These are phyloP conservation scores for Glandiceps talaboti DNA, from an alignment of 53 echinoderm and acorn worm genomes.

Conservation along the genomic window DNA sequence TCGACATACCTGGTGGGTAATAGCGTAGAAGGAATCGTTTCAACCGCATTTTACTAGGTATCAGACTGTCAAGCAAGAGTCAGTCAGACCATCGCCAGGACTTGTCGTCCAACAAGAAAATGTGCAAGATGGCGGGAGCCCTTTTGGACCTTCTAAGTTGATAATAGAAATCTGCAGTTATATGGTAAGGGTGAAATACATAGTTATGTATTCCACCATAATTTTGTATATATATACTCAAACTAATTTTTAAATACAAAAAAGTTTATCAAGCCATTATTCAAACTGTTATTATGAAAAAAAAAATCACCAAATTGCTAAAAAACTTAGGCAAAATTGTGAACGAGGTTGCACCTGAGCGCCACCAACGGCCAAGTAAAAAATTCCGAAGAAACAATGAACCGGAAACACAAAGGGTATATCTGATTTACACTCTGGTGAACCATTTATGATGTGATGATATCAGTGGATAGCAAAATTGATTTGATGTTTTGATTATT, in stretches of 20 bases:
- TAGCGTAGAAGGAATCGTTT: constrained; percentile 80
- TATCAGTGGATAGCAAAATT: too few relatives aligned
- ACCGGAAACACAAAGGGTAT: too few relatives aligned
- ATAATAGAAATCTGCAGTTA: too few relatives aligned
- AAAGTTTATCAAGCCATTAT: too few relatives aligned
- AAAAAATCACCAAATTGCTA: not conserved
- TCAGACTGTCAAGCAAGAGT: not conserved
- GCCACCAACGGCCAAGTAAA: too few relatives aligned
- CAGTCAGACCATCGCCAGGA: not conserved
- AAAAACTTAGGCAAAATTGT: too few relatives aligned
- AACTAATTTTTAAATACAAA: too few relatives aligned
- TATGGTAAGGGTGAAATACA: not conserved
- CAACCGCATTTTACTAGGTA: constrained; percentile 39
- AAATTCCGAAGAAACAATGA: too few relatives aligned
- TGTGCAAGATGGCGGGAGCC: not conserved
- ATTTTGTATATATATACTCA: too few relatives aligned
- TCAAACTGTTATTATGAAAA: not conserved
- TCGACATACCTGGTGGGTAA: constrained; percentile 77
- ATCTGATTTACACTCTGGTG: too few relatives aligned
- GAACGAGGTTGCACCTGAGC: not conserved
- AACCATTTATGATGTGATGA: too few relatives aligned
- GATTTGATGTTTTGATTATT: too few relatives aligned
- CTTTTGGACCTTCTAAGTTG: not conserved
- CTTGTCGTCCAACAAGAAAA: not conserved
- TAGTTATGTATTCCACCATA: not conserved